A percentile compares a stretch with the other conserved stretches of the same genome.
phyloP scores from a whole-genome alignment of 2,113 vertebrate genomes.

The Chrysemys picta region DNA sequence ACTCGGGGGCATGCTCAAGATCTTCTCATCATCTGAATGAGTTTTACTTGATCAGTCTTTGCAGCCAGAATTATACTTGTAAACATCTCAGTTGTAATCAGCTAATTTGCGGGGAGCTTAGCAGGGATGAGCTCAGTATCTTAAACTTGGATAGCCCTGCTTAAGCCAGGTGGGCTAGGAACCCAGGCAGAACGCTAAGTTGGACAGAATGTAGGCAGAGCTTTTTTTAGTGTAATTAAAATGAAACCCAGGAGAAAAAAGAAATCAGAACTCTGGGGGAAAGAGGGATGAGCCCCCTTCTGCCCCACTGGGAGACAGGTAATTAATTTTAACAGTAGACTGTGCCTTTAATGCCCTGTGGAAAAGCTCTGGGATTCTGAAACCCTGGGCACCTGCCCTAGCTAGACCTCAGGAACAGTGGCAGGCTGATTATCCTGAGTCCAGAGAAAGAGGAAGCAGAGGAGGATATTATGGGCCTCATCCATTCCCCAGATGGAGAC shows the following conservation, averaged over 20 bases:
- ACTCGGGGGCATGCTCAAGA: background rate
- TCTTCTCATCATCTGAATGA: rapidly evolving
- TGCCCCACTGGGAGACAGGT: rapidly evolving
- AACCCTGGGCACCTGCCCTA: background rate
- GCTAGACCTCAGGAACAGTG: background rate
- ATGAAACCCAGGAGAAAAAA: background rate
- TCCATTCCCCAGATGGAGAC: background rate
- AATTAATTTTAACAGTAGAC: background rate
- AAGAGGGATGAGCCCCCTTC: background rate
- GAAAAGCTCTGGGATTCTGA: background rate
- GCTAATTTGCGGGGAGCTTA: background rate
- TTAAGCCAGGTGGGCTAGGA: conserved; percentile 19
- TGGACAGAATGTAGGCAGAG: background rate
- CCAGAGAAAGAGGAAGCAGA: background rate
- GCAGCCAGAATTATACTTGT: background rate
- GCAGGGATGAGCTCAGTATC: conserved; percentile 58
- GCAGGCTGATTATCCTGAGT: background rate
- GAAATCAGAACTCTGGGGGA: background rate
- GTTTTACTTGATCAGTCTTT: background rate
- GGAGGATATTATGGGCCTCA: background rate
- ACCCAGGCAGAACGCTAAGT: conserved; percentile 14
- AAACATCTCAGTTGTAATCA: background rate
- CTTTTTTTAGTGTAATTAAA: background rate
- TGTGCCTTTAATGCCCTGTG: background rate
- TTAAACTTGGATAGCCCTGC: conserved; percentile 54